Conservation (phyloP, 2,888 invertebrate species). For the Ptychoptera albimana region DNA sequence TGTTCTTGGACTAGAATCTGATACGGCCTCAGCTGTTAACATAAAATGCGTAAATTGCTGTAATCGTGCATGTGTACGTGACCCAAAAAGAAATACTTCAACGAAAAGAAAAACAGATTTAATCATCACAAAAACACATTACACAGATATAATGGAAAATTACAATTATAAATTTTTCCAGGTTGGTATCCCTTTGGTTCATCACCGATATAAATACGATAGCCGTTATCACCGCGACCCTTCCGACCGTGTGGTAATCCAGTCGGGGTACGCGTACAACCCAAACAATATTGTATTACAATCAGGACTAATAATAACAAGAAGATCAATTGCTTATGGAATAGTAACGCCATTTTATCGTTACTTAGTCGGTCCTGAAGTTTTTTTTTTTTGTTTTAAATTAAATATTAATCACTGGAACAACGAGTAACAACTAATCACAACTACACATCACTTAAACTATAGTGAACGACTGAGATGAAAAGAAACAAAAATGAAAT, state of each 20-base stretch:
- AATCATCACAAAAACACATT: constrained; percentile 2
- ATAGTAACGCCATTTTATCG: too few relatives aligned
- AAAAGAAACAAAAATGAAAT: too few relatives aligned
- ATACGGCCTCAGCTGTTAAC: constrained; percentile 45
- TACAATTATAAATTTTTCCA: constrained; percentile 64
- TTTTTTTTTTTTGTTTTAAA: too few relatives aligned
- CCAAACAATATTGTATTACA: constrained; percentile 5
- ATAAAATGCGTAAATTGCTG: constrained; percentile 70
- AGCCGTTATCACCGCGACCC: constrained; percentile 73
- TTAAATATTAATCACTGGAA: too few relatives aligned
- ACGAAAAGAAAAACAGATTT: constrained; percentile 9
- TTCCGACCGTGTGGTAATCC: constrained; percentile 31
- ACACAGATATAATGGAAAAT: constrained; percentile 14
- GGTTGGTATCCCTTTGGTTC: constrained; percentile 69
- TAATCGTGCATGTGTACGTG: constrained; percentile 44
- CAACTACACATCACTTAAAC: too few relatives aligned
- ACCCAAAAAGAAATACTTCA: constrained; percentile 49
- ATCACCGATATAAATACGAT: constrained; percentile 63
- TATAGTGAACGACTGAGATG: too few relatives aligned
- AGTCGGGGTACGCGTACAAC: constrained; percentile 26
- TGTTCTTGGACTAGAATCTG: constrained; percentile 19
- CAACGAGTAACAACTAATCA: too few relatives aligned
- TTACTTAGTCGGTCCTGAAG: too few relatives aligned
- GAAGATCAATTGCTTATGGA: too few relatives aligned
- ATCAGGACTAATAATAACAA: background rate